Conservation (phyloP, 1,140 invertebrate genomes). For the Rhopalosiphum padi region DNA sequence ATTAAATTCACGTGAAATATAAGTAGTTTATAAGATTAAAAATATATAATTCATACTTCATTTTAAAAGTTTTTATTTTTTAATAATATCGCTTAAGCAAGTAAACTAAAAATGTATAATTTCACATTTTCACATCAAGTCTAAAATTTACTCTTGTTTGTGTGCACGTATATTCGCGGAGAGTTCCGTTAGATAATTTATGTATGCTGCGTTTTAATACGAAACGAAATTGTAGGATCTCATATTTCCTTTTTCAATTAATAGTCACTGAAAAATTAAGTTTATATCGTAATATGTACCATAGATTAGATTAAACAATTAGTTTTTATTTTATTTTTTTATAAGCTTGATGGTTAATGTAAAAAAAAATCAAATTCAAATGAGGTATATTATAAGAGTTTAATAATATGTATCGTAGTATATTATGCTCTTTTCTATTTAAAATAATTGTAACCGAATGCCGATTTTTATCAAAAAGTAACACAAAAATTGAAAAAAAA, state of each 20-base stretch:
- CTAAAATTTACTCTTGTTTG: background rate
- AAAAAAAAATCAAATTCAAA: background rate
- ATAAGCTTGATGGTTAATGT: background rate
- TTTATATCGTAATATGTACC: background rate
- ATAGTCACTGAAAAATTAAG: background rate
- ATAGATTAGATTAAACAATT: background rate
- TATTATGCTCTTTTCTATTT: background rate
- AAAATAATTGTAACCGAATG: background rate
- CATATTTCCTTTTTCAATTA: background rate
- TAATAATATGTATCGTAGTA: background rate
- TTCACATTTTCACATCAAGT: background rate
- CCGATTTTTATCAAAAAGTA: background rate
- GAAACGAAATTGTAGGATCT: background rate
- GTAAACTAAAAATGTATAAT: background rate
- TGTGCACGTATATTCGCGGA: background rate
- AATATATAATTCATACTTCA: slow-evolving; percentile 5
- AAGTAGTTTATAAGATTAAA: slow-evolving; percentile 8
- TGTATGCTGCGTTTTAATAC: background rate
- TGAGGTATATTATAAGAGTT: background rate
- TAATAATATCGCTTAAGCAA: background rate
- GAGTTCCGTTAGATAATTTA: slow-evolving; percentile 14
- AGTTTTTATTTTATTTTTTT: background rate
- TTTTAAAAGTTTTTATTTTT: slow-evolving; percentile 8
- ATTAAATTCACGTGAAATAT: slow-evolving; percentile 3
- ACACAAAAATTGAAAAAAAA: background rate